phyloP scores from a whole-genome alignment of 1,140 invertebrate species.

The Papilio helenus region DNA sequence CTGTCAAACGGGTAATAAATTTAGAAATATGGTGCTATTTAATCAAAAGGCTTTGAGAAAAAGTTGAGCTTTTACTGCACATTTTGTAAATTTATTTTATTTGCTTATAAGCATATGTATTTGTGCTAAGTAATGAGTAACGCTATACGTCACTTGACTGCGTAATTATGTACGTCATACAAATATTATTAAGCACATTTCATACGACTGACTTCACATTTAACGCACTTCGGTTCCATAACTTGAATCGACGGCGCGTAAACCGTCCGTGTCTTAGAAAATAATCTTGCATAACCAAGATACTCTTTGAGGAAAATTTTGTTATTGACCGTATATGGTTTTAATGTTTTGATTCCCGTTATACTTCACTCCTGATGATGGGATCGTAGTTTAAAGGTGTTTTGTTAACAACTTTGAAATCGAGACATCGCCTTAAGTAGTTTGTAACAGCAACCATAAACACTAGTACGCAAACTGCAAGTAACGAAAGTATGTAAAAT shows the following conservation, averaged over 20 bases:
- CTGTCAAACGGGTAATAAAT: constrained; percentile 34
- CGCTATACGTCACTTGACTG: constrained; percentile 39
- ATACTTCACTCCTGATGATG: too few species aligned
- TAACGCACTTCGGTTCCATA: constrained; percentile 65
- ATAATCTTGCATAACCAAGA: constrained; percentile 52
- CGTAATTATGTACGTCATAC: constrained; percentile 43
- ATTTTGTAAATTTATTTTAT: constrained; percentile 36
- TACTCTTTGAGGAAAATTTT: constrained; percentile 19
- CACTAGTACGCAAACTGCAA: too few species aligned
- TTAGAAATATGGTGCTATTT: constrained; percentile 35
- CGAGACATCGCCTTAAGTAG: too few species aligned
- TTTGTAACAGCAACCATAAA: too few species aligned
- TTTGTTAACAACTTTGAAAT: too few species aligned
- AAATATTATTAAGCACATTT: constrained; percentile 50
- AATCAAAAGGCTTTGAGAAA: constrained; percentile 34
- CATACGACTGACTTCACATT: constrained; percentile 51
- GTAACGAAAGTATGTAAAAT: too few species aligned
- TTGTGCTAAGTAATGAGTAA: constrained; percentile 35
- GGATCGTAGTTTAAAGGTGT: too few species aligned
- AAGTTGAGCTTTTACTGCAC: constrained; percentile 35
- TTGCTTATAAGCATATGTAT: constrained; percentile 17
- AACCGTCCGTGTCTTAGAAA: constrained; percentile 57
- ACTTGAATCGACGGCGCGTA: constrained; percentile 66
- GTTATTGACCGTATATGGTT: neutral
- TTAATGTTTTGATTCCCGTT: neutral